Evolutionary conservation across 2,888 invertebrate genomes (phyloP).

Genomic region (Orchestes rusci): DNA sequence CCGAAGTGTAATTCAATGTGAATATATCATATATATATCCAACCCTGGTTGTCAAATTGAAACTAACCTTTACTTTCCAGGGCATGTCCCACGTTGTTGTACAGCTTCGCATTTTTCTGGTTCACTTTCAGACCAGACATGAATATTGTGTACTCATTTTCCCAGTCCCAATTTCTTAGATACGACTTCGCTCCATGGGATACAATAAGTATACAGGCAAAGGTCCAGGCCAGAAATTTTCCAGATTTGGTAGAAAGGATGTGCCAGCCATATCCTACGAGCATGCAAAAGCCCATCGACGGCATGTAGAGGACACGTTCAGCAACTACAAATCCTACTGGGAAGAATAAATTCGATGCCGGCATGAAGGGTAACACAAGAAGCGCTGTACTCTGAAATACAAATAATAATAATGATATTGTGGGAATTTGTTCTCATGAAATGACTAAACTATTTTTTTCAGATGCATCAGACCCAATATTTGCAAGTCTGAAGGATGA

Average conservation of each 20-base stretch:
- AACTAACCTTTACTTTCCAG: constrained; percentile 67
- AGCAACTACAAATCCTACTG: constrained; percentile 95
- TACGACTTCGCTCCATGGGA: constrained; percentile 82
- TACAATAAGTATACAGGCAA: constrained; percentile 54
- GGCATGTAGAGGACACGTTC: constrained; percentile 94
- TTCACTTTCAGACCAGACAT: constrained; percentile 85
- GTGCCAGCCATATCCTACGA: constrained; percentile 82
- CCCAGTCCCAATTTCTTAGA: constrained; percentile 87
- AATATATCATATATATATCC: constrained; percentile 32
- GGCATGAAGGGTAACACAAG: constrained; percentile 89
- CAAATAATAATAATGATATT: constrained; percentile 1
- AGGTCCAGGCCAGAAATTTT: constrained; percentile 58
- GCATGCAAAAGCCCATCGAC: constrained; percentile 94
- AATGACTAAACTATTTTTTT: no score
- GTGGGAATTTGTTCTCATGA: no score
- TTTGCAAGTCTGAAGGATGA: no score
- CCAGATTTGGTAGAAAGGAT: constrained; percentile 58
- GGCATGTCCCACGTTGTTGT: constrained; percentile 96
- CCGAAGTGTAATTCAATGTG: no score
- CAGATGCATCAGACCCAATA: no score
- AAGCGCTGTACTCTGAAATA: constrained; percentile 72
- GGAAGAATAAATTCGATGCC: constrained; percentile 95
- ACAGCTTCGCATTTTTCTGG: constrained; percentile 88
- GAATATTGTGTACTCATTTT: constrained; percentile 88
- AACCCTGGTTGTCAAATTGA: no score